These are phyloP conservation scores for Hypselothyrea guttata DNA, from an alignment of 2,888 invertebrate genomes.

Conservation along the genomic window DNA sequence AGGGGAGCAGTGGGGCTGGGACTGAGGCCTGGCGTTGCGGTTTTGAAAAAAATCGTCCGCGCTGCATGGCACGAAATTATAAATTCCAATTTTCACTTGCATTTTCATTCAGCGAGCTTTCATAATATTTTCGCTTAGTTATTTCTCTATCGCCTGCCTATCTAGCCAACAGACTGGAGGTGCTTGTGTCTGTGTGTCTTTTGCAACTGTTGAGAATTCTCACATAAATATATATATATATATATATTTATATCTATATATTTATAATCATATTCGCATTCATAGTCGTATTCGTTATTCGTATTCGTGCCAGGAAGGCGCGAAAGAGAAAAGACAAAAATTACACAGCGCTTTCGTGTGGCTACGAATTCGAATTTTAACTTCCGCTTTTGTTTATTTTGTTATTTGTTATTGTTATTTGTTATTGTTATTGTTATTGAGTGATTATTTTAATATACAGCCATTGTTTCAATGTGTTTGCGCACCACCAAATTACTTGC, in stretches of 20 bases:
- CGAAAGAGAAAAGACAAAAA: conserved; percentile 54
- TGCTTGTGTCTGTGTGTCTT: conserved; percentile 15
- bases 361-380: conserved; percentile 33
- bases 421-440: conserved; percentile 58
- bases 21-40: conserved; percentile 45
- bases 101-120: conserved; percentile 51
- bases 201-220: conserved; percentile 70
- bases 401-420: conserved; percentile 49
- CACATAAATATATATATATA: conserved; percentile 52
- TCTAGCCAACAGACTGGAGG: neutral
- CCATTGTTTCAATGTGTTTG: conserved; percentile 57
- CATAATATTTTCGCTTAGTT: conserved; percentile 69
- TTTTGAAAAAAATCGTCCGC: conserved; percentile 70
- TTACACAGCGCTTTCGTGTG: conserved; percentile 73
- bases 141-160: conserved; percentile 55
- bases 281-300: conserved; percentile 40
- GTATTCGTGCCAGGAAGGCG: conserved; percentile 75
- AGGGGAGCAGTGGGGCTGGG: conserved; percentile 9
- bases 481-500: conserved; percentile 54
- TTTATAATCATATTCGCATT: conserved; percentile 36
- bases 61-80: conserved; percentile 66
- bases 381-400: conserved; percentile 66
- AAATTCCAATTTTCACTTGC: conserved; percentile 78
- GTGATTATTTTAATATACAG: conserved; percentile 62
- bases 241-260: conserved; percentile 2